phyloP scores from a whole-genome alignment of 37 sponge, comb jelly and placozoan genomes.

The Corticium candelabrum region DNA sequence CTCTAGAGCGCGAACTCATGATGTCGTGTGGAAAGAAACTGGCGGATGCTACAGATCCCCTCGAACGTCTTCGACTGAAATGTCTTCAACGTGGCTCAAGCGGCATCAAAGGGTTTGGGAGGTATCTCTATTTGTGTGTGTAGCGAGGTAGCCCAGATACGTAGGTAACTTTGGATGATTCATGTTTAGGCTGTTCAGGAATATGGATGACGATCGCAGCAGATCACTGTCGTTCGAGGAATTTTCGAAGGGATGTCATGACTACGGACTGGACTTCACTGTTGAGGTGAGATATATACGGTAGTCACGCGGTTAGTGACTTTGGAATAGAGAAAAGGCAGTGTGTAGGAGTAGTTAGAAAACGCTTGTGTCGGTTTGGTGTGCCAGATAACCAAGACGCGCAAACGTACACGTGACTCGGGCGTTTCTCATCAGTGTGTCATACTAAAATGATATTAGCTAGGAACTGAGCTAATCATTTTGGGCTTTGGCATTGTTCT shows the following conservation, averaged over 20 bases:
- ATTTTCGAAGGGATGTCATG: slow-evolving; percentile 81
- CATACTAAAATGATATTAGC: too few relatives aligned
- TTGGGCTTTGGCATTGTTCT: too few relatives aligned
- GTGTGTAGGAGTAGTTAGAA: too few relatives aligned
- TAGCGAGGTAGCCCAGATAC: too few relatives aligned
- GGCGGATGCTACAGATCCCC: slow-evolving; percentile 43
- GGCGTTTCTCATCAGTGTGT: too few relatives aligned
- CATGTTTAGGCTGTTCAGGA: slow-evolving; percentile 67
- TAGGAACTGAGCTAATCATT: too few relatives aligned
- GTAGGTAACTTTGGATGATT: neutral
- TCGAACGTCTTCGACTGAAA: slow-evolving; percentile 74
- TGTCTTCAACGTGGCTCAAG: slow-evolving; percentile 77
- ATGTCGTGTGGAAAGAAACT: slow-evolving; percentile 23
- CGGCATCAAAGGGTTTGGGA: slow-evolving; percentile 90
- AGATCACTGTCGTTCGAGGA: slow-evolving; percentile 61
- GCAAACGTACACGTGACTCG: too few relatives aligned
- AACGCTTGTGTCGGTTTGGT: too few relatives aligned
- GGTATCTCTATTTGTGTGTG: too few relatives aligned
- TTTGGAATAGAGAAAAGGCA: too few relatives aligned
- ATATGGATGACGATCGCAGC: slow-evolving; percentile 94
- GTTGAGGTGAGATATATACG: slow-evolving; percentile 23
- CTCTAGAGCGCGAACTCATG: slow-evolving; percentile 73
- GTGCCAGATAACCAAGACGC: too few relatives aligned
- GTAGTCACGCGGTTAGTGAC: too few relatives aligned
- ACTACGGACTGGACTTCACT: slow-evolving; percentile 68